A percentile compares a stretch with the other conserved stretches of the same genome.
phyloP scores from a whole-genome alignment of 2,113 vertebrate species.

The Raja brachyura region DNA sequence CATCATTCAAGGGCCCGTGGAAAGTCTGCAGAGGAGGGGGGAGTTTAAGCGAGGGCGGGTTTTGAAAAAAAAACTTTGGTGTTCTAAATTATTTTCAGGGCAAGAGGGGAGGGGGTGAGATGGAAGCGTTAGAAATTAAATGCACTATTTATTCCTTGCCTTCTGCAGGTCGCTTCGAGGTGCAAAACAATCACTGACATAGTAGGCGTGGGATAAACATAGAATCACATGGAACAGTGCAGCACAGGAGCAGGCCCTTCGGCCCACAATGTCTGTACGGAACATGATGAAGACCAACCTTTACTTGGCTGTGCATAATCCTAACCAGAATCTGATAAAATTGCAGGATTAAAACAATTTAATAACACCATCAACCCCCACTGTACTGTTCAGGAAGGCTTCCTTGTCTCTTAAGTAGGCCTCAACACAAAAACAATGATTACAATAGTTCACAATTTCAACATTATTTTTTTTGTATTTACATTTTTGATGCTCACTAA shows the following conservation, averaged over 20 bases:
- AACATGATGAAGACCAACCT: too few relatives aligned
- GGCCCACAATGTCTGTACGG: too few relatives aligned
- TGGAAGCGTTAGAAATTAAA: background rate
- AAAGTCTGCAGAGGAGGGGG: background rate
- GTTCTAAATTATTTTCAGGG: background rate
- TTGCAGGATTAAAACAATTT: background rate
- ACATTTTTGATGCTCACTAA: background rate
- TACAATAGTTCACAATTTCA: background rate
- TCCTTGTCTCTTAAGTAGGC: background rate
- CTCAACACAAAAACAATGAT: too few relatives aligned
- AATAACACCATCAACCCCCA: background rate
- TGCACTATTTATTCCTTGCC: background rate
- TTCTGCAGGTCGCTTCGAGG: background rate
- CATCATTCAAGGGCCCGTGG: background rate
- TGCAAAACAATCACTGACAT: background rate
- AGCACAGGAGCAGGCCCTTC: too few relatives aligned
- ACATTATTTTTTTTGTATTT: background rate
- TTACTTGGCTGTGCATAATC: too few relatives aligned
- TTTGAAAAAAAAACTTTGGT: constrained; percentile 16
- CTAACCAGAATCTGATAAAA: too few relatives aligned
- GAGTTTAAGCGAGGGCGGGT: background rate
- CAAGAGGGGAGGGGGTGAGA: background rate
- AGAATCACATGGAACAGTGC: too few relatives aligned
- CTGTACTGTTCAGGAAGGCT: background rate
- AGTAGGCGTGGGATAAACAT: too few relatives aligned